These are phyloP conservation scores for Odocoileus virginianus DNA, from an alignment of 2,113 vertebrate genomes.

Conservation along the genomic window DNA sequence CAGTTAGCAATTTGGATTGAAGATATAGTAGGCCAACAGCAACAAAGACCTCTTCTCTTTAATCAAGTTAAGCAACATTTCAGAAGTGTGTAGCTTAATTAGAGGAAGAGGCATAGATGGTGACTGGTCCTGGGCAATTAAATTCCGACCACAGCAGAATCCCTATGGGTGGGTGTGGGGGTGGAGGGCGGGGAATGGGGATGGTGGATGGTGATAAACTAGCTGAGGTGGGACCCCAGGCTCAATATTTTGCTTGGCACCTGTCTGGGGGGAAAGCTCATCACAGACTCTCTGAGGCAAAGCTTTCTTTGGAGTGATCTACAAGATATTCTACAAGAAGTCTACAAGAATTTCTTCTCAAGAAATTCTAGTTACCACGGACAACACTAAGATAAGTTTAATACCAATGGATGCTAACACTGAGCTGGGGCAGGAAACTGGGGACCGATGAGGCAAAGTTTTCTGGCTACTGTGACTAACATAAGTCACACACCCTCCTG, in stretches of 20 bases:
- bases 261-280: neutral
- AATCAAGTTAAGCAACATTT: slow-evolving; percentile 56
- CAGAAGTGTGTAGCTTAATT: slow-evolving; percentile 42
- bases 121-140: neutral
- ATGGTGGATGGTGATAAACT: neutral
- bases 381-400: neutral
- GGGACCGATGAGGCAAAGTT: neutral
- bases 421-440: neutral
- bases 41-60: slow-evolving; percentile 59
- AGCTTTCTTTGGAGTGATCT: neutral
- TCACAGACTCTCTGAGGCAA: neutral
- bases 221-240: neutral
- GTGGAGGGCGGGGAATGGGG: neutral
- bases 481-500: neutral
- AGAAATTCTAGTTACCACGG: neutral
- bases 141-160: neutral
- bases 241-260: neutral
- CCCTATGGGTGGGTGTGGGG: neutral
- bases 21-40: slow-evolving; percentile 64
- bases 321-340: neutral
- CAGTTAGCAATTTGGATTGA: slow-evolving; percentile 59
- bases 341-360: neutral
- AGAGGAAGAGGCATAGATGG: slow-evolving; percentile 10
- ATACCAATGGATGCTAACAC: neutral
- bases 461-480: fast-evolving